Base-by-base conservation (phyloP, 2,888 invertebrate species). In the Proisotoma minuta region DNA sequence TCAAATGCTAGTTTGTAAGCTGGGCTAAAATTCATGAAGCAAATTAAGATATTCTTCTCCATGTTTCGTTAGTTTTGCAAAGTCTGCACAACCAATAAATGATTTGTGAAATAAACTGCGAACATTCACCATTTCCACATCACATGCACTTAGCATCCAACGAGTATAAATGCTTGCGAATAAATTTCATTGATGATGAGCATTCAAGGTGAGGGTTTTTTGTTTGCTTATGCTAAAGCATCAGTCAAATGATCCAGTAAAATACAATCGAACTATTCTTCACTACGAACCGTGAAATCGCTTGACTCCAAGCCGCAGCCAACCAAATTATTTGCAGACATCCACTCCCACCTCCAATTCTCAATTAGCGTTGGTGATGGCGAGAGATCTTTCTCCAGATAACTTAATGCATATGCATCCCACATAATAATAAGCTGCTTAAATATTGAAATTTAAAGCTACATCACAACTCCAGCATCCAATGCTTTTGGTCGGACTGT, bases 171-270 rank as follows among this genome's bases (percentile, higher is more conserved):
- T 43, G 34, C 8, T 10, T 18, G 43, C 43, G 20, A 20, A 24
- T 61, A n/a, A n/a, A n/a, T 61, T 40, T 47, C 48, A 18, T 57
- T 39, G 26, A n/a, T n/a, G n/a, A 10, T 61, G 18, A 49, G 51
- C 8, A 48, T 26, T 51, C 23, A 18, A 23, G 26, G 58, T 28
- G 52, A 40, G 24, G 27, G 39, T 26, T 24, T 43, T 43, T 43
- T n/a, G n/a, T n/a, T n/a, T n/a, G n/a, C n/a, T n/a, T 18, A 43
- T 20, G 43, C 15, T 43, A 43, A 43, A 5, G 15, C 43, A 43
- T 43, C 18, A 15, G 5, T 12, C 5, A 12, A 43, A 43, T 5
- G 10, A 43, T 5, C 4, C 43, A 43, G 18, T 10, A 18, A 18
- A 5, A 43, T 43, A 20, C 5, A 18, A 4, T n/a, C 5, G 43